Evolutionary conservation across 2,797 vertebrate genomes (phyloP).

Genomic region (Mycteria americana): DNA sequence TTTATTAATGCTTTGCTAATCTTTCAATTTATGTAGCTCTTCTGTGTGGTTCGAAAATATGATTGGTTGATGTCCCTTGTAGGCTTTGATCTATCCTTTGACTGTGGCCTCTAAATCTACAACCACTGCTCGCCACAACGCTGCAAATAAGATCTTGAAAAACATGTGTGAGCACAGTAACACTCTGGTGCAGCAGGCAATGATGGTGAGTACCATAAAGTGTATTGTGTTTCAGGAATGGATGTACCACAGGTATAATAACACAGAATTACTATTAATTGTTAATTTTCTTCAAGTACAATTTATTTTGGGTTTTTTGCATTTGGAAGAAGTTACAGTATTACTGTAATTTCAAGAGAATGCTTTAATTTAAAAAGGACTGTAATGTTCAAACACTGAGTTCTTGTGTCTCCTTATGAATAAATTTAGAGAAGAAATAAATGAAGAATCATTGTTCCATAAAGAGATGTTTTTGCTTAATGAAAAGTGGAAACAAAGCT

Average conservation of each 20-base stretch:
- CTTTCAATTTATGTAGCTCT: background rate
- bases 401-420: background rate
- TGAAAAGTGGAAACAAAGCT: background rate
- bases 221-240: background rate
- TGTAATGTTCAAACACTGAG: background rate
- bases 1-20: background rate
- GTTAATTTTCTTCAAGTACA: background rate
- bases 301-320: background rate
- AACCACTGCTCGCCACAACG: constrained; percentile 95
- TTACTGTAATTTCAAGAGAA: background rate
- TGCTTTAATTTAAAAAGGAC: background rate
- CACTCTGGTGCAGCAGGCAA: constrained; percentile 95
- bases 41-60: background rate
- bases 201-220: constrained; percentile 84
- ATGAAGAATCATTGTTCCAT: background rate
- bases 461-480: background rate
- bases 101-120: constrained; percentile 98
- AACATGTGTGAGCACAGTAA: constrained; percentile 99
- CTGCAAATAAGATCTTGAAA: constrained; percentile 98
- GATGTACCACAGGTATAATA: background rate
- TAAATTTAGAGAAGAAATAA: background rate
- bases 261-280: background rate
- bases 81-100: constrained; percentile 98
- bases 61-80: background rate
- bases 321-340: background rate